These are phyloP conservation scores for Trichomycterus rosablanca DNA, from an alignment of 2,113 vertebrate species.

Conservation along the genomic window DNA sequence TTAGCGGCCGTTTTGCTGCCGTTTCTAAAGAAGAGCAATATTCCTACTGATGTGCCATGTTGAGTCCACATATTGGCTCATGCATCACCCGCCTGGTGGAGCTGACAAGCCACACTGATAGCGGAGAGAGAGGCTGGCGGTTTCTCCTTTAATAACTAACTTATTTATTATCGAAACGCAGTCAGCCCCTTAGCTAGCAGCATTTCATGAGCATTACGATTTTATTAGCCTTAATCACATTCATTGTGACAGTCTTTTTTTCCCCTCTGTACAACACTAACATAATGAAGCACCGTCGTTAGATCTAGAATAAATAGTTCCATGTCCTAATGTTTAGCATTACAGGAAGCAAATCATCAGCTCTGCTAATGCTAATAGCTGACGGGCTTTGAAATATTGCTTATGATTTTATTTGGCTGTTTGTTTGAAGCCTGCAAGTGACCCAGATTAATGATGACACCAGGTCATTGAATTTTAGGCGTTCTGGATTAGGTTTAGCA, in stretches of 20 bases:
- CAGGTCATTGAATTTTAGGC: background rate
- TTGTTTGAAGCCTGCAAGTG: background rate
- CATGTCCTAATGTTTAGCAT: background rate
- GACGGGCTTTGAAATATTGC: slow-evolving; percentile 5
- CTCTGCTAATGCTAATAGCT: slow-evolving; percentile 2
- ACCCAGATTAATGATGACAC: slow-evolving; percentile 16
- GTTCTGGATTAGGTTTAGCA: no score
- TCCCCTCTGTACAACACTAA: no score
- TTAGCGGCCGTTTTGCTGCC: slow-evolving; percentile 70
- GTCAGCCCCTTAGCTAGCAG: slow-evolving; percentile 7
- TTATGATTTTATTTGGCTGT: slow-evolving; percentile 9
- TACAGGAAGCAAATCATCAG: slow-evolving; percentile 14
- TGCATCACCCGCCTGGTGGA: slow-evolving; percentile 70
- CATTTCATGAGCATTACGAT: slow-evolving; percentile 65
- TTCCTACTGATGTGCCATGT: slow-evolving; percentile 75
- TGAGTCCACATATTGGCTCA: slow-evolving; percentile 73
- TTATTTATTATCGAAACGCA: slow-evolving; percentile 43
- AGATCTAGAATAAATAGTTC: background rate
- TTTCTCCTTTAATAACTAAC: slow-evolving; percentile 70
- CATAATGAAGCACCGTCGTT: slow-evolving; percentile 26
- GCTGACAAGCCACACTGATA: slow-evolving; percentile 72
- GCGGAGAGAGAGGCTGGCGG: slow-evolving; percentile 61
- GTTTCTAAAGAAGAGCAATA: slow-evolving; percentile 71
- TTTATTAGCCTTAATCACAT: slow-evolving; percentile 53
- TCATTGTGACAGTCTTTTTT: slow-evolving; percentile 13